phyloP scores from a whole-genome alignment of 1,140 invertebrate genomes.

The Oscheius sp. region DNA sequence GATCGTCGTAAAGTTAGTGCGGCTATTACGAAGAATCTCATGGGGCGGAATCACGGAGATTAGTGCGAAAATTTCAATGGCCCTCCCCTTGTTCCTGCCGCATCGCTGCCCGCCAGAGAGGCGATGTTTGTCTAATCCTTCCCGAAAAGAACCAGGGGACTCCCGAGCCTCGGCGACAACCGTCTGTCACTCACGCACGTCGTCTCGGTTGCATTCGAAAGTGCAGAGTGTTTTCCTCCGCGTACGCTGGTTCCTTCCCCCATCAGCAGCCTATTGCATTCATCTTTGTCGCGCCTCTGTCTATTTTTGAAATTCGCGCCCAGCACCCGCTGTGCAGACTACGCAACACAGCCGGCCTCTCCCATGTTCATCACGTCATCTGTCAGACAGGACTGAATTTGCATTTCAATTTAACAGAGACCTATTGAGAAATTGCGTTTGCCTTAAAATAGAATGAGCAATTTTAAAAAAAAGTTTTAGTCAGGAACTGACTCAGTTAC shows the following conservation, averaged over 20 bases:
- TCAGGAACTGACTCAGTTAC: too few species aligned
- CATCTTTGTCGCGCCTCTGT: neutral
- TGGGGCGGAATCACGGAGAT: neutral
- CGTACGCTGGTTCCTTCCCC: neutral
- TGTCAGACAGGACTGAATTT: too few species aligned
- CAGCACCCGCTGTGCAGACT: neutral
- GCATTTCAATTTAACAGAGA: too few species aligned
- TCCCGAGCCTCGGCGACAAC: neutral
- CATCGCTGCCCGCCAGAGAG: too few species aligned
- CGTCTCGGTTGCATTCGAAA: conserved; percentile 10
- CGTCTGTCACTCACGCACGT: conserved; percentile 9
- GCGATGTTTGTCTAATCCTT: neutral
- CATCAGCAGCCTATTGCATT: neutral
- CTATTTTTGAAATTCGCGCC: conserved; percentile 3
- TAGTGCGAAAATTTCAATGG: too few species aligned
- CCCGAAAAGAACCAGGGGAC: neutral
- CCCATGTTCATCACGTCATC: too few species aligned
- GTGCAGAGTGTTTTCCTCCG: neutral
- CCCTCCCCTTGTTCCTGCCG: too few species aligned
- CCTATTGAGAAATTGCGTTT: too few species aligned
- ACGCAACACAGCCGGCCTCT: neutral
- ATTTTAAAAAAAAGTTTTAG: too few species aligned
- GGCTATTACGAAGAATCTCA: neutral
- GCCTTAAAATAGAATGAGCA: too few species aligned
- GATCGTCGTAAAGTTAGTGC: neutral